Evolutionary conservation across 2,888 invertebrate genomes (phyloP), one percentile per base, ranked within the genome.

Genomic region (Thereva nobilitata): DNA sequence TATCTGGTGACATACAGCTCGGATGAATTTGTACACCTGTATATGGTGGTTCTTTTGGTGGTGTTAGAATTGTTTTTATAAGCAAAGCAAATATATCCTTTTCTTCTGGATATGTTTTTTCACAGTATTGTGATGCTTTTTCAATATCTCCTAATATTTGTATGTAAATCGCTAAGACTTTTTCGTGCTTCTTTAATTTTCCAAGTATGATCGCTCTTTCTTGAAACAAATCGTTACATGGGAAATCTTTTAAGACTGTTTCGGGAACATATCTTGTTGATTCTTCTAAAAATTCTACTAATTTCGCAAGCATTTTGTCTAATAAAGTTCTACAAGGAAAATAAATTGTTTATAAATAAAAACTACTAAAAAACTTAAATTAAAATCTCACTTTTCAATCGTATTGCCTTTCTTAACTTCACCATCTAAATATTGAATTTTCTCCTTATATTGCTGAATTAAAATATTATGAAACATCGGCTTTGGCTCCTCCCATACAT

Each of bases 141-240:
- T 87, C 83, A 1, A 91, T 86, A 78, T 98, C 91, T 47, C 93
- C 89, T 67, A 99, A 83, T 41, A 95, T 87, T 74, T 93, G 90
- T 23, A 97, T 88, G 78, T 97, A 97, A 75, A 99, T 93, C 1
- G 92, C 89, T 54, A 99, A 82, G 0, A 95, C 96, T 77, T 96
- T 92, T 75, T 96, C 93, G 78, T 99, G 97, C 70, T 91, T 78
- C 0, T 93, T 94, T 35, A 97, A 83, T 73, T 92, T 89, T 0
- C 97, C 97, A 49, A 97, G 83, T 69, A 99, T 89, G n/a, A 98
- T 85, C 0, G 98, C 97, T 68, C 96, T 85, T 79, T 98, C 98
- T 78, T 97, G 96, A 75, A 92, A 89, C 74, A 98, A 83, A 67
- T 86, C 84, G 74, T 95, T 90, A 49, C 87, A 86, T 0, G 96